Evolutionary conservation across 2,113 vertebrate species (phyloP).

Genomic region (Lepisosteus oculatus): DNA sequence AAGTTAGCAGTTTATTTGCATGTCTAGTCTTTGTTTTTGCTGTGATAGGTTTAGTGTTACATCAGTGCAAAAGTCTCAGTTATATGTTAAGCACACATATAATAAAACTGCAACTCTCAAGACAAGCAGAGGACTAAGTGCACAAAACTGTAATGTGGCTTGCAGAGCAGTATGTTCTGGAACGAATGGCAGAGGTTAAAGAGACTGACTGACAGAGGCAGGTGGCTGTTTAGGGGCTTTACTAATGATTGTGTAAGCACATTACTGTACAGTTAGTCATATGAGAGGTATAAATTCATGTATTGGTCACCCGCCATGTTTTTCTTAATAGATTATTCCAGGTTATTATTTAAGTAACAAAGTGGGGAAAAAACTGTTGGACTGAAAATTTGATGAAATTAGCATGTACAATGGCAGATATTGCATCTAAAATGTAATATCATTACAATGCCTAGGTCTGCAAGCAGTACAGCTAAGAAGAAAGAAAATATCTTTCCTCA

Average conservation of each 20-base stretch:
- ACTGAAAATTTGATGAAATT: background rate
- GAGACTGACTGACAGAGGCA: constrained; percentile 42
- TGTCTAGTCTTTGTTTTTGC: constrained; percentile 14
- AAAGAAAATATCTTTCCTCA: too few relatives aligned
- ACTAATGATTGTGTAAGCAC: constrained; percentile 15
- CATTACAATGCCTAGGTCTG: too few relatives aligned
- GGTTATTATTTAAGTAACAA: constrained; percentile 12
- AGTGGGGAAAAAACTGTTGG: background rate
- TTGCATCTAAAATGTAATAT: too few relatives aligned
- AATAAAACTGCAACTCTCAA: background rate
- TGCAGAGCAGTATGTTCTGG: background rate
- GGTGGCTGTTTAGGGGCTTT: constrained; percentile 28
- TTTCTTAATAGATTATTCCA: constrained; percentile 37
- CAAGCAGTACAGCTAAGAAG: too few relatives aligned
- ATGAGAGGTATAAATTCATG: constrained; percentile 24
- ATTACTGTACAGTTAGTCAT: constrained; percentile 42
- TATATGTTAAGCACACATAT: too few relatives aligned
- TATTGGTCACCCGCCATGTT: background rate
- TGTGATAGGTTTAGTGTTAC: too few relatives aligned
- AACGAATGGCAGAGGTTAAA: background rate
- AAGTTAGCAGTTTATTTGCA: constrained; percentile 16
- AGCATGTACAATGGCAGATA: background rate
- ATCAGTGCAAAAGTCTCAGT: too few relatives aligned
- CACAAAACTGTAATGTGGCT: background rate
- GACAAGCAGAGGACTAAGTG: background rate